Base-by-base conservation (phyloP, 30 jellyfish, hydroid and myxozoan genomes). In the Aurelia aurita region DNA sequence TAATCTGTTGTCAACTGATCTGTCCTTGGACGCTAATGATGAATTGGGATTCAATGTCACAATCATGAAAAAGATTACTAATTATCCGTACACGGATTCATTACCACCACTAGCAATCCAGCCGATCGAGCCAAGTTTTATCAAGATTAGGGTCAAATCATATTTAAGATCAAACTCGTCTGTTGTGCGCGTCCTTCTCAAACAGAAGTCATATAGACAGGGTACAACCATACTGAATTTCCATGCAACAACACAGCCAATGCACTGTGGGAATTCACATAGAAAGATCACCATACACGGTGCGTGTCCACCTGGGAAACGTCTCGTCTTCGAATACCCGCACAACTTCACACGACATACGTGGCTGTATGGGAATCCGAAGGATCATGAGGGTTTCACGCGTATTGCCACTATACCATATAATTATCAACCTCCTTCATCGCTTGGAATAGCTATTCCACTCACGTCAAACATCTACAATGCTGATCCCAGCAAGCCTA, bases 371-470 rank as follows among this genome's bases (percentile, higher is more conserved):
- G 92, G 79, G 2, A 45, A 74, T 53, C 89, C 88, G 13, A 73
- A n/a, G 5, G 98, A 93, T 77, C 29, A 32, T 21, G 87, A 87
- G 22, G 97, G 73, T 9, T 72, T 66, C 21, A 46, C 69, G 12
- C 97, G 97, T 68, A 58, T 87, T 21, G 80, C 87, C 3, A 58
- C 91, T 28, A 22, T 93, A 27, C 98, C 98, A 22, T 77, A 47
- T 45, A 93, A 93, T 51, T 93, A 93, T 62, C 97, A 87, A 46
- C 97, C 98, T 0, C 98, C 98, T 21, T 93, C 98, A 0, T 26
- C 51, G 5, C 74, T 60, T 35, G 98, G 98, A 5, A 87, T 47
- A 28, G 96, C 96, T 11, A 93, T 93, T 22, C 97, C 98, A 34
- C 21, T 87, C 66, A 81, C 98, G 31, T 45, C 74, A 2, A 68